phyloP scores from a whole-genome alignment of 2,888 invertebrate species.

The Capitulum mitella region DNA sequence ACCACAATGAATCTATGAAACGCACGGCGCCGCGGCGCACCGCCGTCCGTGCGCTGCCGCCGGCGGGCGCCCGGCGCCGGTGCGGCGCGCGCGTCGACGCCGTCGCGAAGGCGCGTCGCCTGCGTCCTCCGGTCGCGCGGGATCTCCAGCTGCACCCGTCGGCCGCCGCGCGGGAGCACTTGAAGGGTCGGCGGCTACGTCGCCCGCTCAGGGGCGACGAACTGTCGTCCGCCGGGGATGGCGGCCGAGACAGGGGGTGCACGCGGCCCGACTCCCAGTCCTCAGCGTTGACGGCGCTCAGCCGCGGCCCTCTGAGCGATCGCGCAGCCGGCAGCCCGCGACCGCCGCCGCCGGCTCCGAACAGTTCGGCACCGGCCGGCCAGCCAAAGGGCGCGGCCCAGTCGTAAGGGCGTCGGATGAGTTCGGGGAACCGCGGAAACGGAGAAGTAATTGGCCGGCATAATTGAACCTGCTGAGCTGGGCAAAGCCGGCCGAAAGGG shows the following conservation, averaged over 20 bases:
- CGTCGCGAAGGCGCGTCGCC: too few species aligned
- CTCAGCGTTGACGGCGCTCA: too few species aligned
- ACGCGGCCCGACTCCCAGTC: too few species aligned
- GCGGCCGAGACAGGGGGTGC: too few species aligned
- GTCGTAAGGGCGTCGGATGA: neutral
- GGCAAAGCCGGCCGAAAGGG: neutral
- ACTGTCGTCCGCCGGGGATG: too few species aligned
- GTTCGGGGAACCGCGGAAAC: neutral
- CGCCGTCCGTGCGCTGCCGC: neutral
- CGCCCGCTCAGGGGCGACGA: too few species aligned
- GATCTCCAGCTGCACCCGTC: neutral
- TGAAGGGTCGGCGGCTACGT: too few species aligned
- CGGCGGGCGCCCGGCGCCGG: neutral
- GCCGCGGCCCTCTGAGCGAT: too few species aligned
- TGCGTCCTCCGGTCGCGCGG: neutral
- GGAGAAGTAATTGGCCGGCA: neutral
- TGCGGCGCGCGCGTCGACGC: too few species aligned
- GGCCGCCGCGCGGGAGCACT: neutral
- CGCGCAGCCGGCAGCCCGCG: neutral
- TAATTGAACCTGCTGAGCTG: neutral
- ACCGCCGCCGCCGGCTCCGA: neutral
- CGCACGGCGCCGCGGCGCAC: neutral
- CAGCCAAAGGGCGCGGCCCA: too few species aligned
- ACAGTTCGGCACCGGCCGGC: too few species aligned
- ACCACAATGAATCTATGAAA: constrained; percentile 12